Base-by-base conservation (phyloP, 2,888 invertebrate genomes). In the Ypsolopha sequella region DNA sequence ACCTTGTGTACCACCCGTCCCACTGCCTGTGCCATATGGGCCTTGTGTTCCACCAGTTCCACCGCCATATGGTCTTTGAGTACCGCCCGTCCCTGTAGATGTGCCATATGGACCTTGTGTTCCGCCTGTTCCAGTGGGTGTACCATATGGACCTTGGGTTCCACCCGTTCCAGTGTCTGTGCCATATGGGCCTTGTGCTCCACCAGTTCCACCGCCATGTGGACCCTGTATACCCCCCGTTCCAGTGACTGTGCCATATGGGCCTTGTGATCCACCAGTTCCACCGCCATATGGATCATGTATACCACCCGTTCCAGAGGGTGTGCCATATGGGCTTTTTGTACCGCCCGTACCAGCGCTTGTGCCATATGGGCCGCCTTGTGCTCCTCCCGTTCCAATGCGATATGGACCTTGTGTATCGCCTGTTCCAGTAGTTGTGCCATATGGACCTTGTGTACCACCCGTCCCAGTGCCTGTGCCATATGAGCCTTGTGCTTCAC, bases 141-240 rank as follows among this genome's bases (percentile, higher is more conserved):
- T 24, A 24, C 24, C 24, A 24, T 24, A 24, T 24, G 24, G 24
- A 24, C 24, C 24, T 24, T 24, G 24, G 2, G 6, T 58, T 57
- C 4, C 54, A 48, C 1, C 60, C 60, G 47, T 59, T 59, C 7
- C 24, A 24, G 24, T 24, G 2, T 2, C 4, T 24, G 4, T 24
- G 4, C 24, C 24, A 24, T 24, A 24, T 24, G 24, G 24, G 4
- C 55, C 57, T 6, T 60, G 58, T 9, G 58, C 51, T 11, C 51
- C 50, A 36, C 54, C 55, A 2, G 49, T 54, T 14, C 48, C 51
- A 9, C 36, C 36, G 9, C 56, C 57, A 33, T 59, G 56, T 11
- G 61, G 58, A 43, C 48, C 53, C 3, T 36, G 51, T 7, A 7
- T 14, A 6, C 13, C 11, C 3, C 24, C 4, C 4, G 24, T 24